Evolutionary conservation across 1,140 invertebrate genomes (phyloP).

Genomic region (Monochamus saltuarius): DNA sequence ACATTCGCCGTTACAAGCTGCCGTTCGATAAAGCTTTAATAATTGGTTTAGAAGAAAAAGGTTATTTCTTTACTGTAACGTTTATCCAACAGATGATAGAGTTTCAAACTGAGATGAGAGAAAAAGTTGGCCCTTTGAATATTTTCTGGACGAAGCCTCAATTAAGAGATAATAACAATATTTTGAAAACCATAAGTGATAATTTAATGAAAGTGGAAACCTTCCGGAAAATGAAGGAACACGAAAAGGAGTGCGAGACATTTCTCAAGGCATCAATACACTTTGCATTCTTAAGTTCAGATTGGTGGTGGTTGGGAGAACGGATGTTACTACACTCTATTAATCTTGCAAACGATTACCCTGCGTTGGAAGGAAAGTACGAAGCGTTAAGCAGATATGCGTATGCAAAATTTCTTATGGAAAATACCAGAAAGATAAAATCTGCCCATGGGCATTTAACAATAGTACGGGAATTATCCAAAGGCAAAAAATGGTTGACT

Average conservation of each 20-base stretch:
- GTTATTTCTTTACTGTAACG: slow-evolving; percentile 51
- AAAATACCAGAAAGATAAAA: slow-evolving; percentile 50
- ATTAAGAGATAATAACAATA: slow-evolving; percentile 50
- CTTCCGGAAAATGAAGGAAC: slow-evolving; percentile 33
- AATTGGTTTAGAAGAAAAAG: slow-evolving; percentile 56
- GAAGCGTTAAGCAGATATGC: slow-evolving; percentile 56
- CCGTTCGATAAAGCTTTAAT: slow-evolving; percentile 57
- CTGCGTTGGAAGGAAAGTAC: slow-evolving; percentile 51
- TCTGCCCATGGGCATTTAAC: slow-evolving; percentile 45
- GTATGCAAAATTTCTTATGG: slow-evolving; percentile 58
- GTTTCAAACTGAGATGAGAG: slow-evolving; percentile 54
- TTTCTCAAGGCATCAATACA: slow-evolving; percentile 53
- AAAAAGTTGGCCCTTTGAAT: slow-evolving; percentile 54
- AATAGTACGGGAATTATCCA: slow-evolving; percentile 39
- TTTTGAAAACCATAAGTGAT: slow-evolving; percentile 53
- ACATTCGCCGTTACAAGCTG: slow-evolving; percentile 45
- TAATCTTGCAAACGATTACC: slow-evolving; percentile 49
- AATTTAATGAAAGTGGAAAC: slow-evolving; percentile 53
- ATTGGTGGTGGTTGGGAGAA: slow-evolving; percentile 62
- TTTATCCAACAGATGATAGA: slow-evolving; percentile 57
- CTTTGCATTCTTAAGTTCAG: slow-evolving; percentile 54
- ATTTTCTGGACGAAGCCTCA: slow-evolving; percentile 41
- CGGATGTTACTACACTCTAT: slow-evolving; percentile 56
- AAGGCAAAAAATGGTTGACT: slow-evolving; percentile 49
- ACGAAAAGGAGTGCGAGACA: slow-evolving; percentile 46